These are phyloP conservation scores for Dynastes tityus DNA, from an alignment of 2,888 invertebrate genomes.

Conservation along the genomic window DNA sequence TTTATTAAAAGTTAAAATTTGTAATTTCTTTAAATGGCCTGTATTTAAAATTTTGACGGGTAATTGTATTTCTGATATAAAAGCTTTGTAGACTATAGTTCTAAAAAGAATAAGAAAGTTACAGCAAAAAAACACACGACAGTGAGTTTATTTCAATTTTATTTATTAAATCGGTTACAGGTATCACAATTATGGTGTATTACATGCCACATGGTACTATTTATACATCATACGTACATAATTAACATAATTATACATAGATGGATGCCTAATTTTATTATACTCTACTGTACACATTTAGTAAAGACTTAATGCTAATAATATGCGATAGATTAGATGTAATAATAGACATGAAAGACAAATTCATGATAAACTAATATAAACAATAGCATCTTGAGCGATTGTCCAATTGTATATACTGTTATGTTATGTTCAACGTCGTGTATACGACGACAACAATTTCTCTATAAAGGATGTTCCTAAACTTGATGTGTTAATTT, in stretches of 20 bases:
- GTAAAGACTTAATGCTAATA: neutral
- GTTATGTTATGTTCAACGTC: too few species aligned
- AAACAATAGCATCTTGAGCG: neutral
- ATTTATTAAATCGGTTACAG: constrained; percentile 53
- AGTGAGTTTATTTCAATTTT: constrained; percentile 6
- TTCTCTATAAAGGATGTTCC: too few species aligned
- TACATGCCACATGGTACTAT: constrained; percentile 52
- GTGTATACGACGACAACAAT: too few species aligned
- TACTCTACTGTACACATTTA: neutral
- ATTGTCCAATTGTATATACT: constrained; percentile 3
- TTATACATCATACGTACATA: constrained; percentile 44
- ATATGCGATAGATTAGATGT: neutral
- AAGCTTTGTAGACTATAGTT: too few species aligned
- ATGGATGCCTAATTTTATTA: neutral
- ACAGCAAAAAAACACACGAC: too few species aligned
- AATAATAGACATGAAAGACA: neutral
- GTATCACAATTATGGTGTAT: constrained; percentile 57
- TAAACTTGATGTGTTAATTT: too few species aligned
- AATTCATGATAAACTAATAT: neutral
- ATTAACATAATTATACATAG: neutral
- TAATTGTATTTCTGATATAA: too few species aligned
- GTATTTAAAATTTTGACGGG: too few species aligned
- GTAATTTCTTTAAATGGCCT: too few species aligned
- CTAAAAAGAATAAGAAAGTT: too few species aligned
- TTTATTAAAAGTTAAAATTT: too few species aligned